Base-by-base conservation (phyloP, 2,113 vertebrate species). In the Eptatretus burgeri region DNA sequence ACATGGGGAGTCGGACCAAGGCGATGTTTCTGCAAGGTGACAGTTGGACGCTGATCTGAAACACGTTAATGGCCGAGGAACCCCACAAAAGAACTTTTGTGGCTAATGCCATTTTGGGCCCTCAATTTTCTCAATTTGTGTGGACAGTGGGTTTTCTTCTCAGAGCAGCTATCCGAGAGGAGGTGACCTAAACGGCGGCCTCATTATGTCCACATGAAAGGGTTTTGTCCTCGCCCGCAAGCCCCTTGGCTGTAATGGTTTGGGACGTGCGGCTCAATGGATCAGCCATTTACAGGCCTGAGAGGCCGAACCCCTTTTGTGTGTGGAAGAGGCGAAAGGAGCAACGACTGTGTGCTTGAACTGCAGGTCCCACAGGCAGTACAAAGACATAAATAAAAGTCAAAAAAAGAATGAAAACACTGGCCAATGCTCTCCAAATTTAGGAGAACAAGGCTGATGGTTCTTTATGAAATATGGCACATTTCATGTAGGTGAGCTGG, bases 201-300 rank as follows among this genome's bases (percentile, higher is more conserved):
- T 20, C 20, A n/a, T 17, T 60, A 17, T 17, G n/a, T n/a, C n/a
- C 56, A 60, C 56, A 60, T 60, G n/a, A 60, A 60, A 60, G 56
- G 56, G 12, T 60, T 60, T 60, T 60, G n/a, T 17, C 20, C 20
- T 60, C 56, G 56, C 56, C 56, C 20, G n/a, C n/a, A 17, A 60
- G 56, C n/a, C 56, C 56, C 20, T 60, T 60, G n/a, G 20, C 20
- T 20, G 56, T 60, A 60, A 60, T 60, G n/a, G 20, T n/a, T 60
- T 20, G 20, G 56, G 56, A 60, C 56, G 56, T 60, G 16, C 56
- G 8, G 20, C n/a, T 60, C n/a, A 60, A 60, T 60, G 56, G 56
- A 60, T 60, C 56, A 60, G 20, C 56, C n/a, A 60, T 60, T 60
- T 60, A 20, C 56, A 60, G 56, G 56, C 20, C 56, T 60, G 27